phyloP scores from a whole-genome alignment of 2,888 invertebrate species.

The Thelaira solivaga region DNA sequence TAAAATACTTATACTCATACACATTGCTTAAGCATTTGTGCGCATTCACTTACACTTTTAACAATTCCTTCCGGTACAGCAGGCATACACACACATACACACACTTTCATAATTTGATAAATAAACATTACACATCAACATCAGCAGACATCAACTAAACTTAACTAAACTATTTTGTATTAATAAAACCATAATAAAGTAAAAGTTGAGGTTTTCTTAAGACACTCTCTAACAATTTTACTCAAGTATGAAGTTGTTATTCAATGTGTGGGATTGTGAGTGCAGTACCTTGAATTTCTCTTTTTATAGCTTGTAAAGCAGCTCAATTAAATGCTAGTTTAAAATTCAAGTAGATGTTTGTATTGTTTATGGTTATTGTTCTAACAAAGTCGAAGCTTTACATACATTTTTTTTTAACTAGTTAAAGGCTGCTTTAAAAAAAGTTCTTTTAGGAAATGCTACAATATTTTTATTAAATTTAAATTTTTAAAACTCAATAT shows the following conservation, averaged over 20 bases:
- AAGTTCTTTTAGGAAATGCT: no score
- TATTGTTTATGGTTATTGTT: no score
- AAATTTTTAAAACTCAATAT: no score
- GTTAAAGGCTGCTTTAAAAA: no score
- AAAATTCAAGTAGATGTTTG: background rate
- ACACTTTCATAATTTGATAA: background rate
- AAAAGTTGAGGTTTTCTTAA: slow-evolving; percentile 36
- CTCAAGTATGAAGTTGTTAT: background rate
- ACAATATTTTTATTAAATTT: no score
- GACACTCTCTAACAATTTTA: background rate
- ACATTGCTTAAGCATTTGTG: background rate
- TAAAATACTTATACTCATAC: slow-evolving; percentile 1
- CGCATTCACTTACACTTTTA: background rate
- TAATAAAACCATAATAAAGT: slow-evolving; percentile 44
- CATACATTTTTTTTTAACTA: no score
- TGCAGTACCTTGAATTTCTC: no score
- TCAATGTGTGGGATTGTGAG: background rate
- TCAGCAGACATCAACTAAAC: no score
- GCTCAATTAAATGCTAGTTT: background rate
- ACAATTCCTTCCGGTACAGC: background rate
- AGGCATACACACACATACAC: background rate
- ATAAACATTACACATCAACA: background rate
- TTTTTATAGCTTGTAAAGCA: background rate
- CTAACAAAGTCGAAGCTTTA: no score
- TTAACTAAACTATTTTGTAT: slow-evolving; percentile 27